Percentiles rank a stretch among this genome's conserved stretches.
These are phyloP conservation scores for Aulostomus chinensis DNA, from an alignment of 2,797 vertebrate genomes.

Conservation along the genomic window DNA sequence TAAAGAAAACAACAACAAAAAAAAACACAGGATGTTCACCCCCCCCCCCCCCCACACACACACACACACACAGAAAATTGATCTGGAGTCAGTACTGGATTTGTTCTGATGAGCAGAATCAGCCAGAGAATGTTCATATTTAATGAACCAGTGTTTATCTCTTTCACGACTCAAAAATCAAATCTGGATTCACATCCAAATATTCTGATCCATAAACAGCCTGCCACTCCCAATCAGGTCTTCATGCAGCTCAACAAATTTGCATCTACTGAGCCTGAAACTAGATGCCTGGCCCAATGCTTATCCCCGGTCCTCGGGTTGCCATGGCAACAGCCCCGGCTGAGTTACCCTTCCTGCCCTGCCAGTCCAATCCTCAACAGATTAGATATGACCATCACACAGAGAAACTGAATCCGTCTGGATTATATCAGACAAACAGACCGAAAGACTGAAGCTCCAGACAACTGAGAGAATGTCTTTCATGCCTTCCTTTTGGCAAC, in stretches of 20 bases:
- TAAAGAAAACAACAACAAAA: too few relatives aligned
- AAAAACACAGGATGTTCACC: too few relatives aligned
- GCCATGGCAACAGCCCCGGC: slow-evolving; percentile 57
- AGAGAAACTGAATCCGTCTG: slow-evolving; percentile 33
- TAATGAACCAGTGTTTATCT: too few relatives aligned
- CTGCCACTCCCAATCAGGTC: background rate
- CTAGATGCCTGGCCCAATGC: slow-evolving; percentile 23
- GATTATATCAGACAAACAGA: slow-evolving; percentile 42
- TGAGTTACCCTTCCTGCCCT: slow-evolving; percentile 27
- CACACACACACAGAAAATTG: too few relatives aligned
- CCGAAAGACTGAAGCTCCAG: slow-evolving; percentile 8
- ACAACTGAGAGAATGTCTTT: slow-evolving; percentile 19
- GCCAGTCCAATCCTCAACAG: slow-evolving; percentile 46
- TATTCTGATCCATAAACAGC: background rate
- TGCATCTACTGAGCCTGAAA: slow-evolving; percentile 10
- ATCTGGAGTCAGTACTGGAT: too few relatives aligned
- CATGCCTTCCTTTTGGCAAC: slow-evolving; percentile 9
- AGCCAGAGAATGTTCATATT: too few relatives aligned
- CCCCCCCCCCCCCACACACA: too few relatives aligned
- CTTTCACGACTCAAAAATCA: too few relatives aligned
- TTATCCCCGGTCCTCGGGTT: slow-evolving; percentile 30
- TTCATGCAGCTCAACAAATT: background rate
- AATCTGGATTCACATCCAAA: too few relatives aligned
- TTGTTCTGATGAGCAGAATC: too few relatives aligned
- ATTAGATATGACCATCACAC: slow-evolving; percentile 53